These are phyloP conservation scores for Hylaea fasciaria DNA, from an alignment of 2,888 invertebrate species.

Conservation along the genomic window DNA sequence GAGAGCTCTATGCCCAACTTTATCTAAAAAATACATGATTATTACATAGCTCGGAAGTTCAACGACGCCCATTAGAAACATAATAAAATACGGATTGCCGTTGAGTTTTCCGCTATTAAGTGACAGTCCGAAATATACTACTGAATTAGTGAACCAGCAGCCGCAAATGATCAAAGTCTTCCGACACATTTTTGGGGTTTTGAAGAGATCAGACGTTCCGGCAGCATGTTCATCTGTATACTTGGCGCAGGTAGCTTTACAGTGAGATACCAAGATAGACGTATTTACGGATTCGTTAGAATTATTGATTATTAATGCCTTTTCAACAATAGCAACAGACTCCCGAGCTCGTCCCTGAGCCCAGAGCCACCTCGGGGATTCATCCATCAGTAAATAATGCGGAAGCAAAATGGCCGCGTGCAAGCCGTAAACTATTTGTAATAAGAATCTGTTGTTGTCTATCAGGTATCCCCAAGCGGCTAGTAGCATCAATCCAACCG, in stretches of 20 bases:
- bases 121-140: conserved; percentile 94
- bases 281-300: conserved; percentile 86
- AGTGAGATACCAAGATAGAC: conserved; percentile 86
- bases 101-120: conserved; percentile 91
- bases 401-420: conserved; percentile 89
- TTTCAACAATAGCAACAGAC: conserved; percentile 90
- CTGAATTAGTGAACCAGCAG: conserved; percentile 94
- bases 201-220: conserved; percentile 90
- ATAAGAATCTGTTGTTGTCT: conserved; percentile 86
- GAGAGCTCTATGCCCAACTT: conserved; percentile 90
- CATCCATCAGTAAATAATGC: conserved; percentile 94
- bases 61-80: conserved; percentile 91
- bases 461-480: conserved; percentile 93
- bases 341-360: conserved; percentile 90
- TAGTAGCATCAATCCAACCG: conserved; percentile 91
- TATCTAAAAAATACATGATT: conserved; percentile 90
- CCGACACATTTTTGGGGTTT: conserved; percentile 90
- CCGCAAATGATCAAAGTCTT: conserved; percentile 92
- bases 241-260: conserved; percentile 80
- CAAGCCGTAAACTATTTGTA: conserved; percentile 91
- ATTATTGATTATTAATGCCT: conserved; percentile 89
- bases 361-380: conserved; percentile 96
- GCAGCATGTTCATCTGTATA: conserved; percentile 80
- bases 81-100: conserved; percentile 92
- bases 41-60: conserved; percentile 92